These are phyloP conservation scores for Osmerus eperlanus DNA, from an alignment of 2,113 vertebrate genomes.

Conservation along the genomic window DNA sequence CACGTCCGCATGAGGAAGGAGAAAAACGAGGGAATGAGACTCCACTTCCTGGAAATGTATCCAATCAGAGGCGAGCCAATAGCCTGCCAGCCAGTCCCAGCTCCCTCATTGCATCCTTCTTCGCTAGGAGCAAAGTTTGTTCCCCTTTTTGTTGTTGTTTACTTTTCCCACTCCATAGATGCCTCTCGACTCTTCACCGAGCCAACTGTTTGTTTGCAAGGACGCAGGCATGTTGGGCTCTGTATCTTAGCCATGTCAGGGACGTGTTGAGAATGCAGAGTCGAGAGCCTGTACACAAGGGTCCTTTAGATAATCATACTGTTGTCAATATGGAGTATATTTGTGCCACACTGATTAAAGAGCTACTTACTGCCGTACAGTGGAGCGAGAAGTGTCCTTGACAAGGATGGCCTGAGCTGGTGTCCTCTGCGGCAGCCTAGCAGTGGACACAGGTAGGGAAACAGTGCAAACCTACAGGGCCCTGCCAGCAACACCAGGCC, in stretches of 20 bases:
- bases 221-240: background rate
- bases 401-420: slow-evolving; percentile 19
- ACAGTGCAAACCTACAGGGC: slow-evolving; percentile 38
- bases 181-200: background rate
- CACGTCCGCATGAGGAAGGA: slow-evolving; percentile 35
- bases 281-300: background rate
- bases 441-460: slow-evolving; percentile 19
- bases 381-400: slow-evolving; percentile 37
- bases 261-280: background rate
- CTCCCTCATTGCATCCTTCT: background rate
- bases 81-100: background rate
- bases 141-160: slow-evolving; percentile 20
- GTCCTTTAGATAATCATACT: slow-evolving; percentile 18
- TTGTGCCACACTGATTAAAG: slow-evolving; percentile 34
- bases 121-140: slow-evolving; percentile 9
- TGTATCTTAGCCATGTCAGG: slow-evolving; percentile 7
- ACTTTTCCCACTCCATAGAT: background rate
- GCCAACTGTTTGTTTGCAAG: slow-evolving; percentile 15
- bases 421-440: slow-evolving; percentile 31
- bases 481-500: slow-evolving; percentile 51
- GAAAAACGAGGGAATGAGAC: slow-evolving; percentile 34
- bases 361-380: slow-evolving; percentile 3
- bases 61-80: background rate
- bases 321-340: slow-evolving; percentile 18
- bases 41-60: slow-evolving; percentile 18